Percentiles rank a stretch among this genome's conserved stretches.
phyloP scores from a whole-genome alignment of 1,140 invertebrate species.

The Babylonia areolata region DNA sequence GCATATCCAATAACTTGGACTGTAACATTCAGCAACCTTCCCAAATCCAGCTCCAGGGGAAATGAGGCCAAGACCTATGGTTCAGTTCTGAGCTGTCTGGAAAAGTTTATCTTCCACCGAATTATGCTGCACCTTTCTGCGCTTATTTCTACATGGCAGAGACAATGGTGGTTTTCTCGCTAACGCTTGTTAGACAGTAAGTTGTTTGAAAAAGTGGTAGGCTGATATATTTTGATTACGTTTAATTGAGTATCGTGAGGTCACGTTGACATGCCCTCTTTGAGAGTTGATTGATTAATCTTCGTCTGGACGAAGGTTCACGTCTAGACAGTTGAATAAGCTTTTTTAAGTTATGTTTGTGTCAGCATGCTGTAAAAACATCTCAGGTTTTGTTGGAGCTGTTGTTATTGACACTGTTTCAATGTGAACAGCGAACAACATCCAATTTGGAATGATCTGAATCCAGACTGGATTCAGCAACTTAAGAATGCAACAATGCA shows the following conservation, averaged over 20 bases:
- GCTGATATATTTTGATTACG: slow-evolving; percentile 20
- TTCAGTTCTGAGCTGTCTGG: slow-evolving; percentile 30
- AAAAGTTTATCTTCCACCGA: slow-evolving; percentile 19
- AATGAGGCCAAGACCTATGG: slow-evolving; percentile 8
- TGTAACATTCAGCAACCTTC: not conserved
- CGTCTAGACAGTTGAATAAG: slow-evolving; percentile 31
- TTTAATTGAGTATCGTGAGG: slow-evolving; percentile 2
- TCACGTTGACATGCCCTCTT: slow-evolving; percentile 27
- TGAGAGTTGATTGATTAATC: slow-evolving; percentile 30
- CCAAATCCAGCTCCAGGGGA: slow-evolving; percentile 4
- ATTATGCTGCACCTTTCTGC: slow-evolving; percentile 31
- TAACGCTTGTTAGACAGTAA: slow-evolving; percentile 61
- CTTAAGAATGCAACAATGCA: too few relatives aligned
- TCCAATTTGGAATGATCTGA: too few relatives aligned
- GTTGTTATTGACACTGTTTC: too few relatives aligned
- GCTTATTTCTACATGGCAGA: slow-evolving; percentile 4
- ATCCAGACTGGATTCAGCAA: too few relatives aligned
- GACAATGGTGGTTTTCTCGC: slow-evolving; percentile 57
- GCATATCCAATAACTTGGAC: not conserved
- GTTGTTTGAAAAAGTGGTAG: slow-evolving; percentile 23
- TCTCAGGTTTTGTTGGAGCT: too few relatives aligned
- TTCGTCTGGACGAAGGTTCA: slow-evolving; percentile 25
- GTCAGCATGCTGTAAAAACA: not conserved
- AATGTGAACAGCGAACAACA: too few relatives aligned
- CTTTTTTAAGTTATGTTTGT: slow-evolving; percentile 20